These are phyloP conservation scores for Pristionchus entomophagus DNA, from an alignment of 2,888 invertebrate species.

Conservation along the genomic window DNA sequence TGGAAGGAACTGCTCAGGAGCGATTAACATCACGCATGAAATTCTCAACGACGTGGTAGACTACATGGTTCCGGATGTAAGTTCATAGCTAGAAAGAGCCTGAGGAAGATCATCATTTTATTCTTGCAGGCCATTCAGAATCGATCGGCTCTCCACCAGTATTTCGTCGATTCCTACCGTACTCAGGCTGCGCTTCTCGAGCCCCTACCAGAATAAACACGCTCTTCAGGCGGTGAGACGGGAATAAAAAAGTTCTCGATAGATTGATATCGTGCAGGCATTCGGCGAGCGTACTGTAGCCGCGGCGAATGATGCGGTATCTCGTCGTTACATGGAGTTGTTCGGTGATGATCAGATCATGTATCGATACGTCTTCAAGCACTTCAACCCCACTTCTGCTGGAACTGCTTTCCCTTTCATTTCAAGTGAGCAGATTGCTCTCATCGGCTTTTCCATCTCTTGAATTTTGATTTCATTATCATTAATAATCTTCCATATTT, in stretches of 20 bases:
- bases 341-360: conserved; percentile 1
- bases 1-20: background rate
- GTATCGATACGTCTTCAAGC: conserved; percentile 24
- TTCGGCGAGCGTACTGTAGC: conserved; percentile 3
- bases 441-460: too few relatives aligned
- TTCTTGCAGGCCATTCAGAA: background rate
- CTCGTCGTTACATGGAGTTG: background rate
- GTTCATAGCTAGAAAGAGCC: background rate
- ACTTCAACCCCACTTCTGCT: background rate
- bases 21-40: background rate
- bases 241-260: background rate
- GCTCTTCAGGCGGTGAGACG: background rate
- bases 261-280: background rate
- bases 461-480: too few relatives aligned
- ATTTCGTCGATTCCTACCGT: conserved; percentile 1
- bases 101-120: background rate
- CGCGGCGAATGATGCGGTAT: background rate
- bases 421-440: conserved; percentile 24
- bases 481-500: background rate
- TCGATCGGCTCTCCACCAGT: background rate
- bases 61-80: conserved; percentile 7
- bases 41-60: background rate
- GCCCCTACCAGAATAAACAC: conserved; percentile 3
- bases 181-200: conserved; percentile 25
- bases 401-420: conserved; percentile 3